Conservation (phyloP, 2,888 invertebrate genomes). For the Diloba caeruleocephala region DNA sequence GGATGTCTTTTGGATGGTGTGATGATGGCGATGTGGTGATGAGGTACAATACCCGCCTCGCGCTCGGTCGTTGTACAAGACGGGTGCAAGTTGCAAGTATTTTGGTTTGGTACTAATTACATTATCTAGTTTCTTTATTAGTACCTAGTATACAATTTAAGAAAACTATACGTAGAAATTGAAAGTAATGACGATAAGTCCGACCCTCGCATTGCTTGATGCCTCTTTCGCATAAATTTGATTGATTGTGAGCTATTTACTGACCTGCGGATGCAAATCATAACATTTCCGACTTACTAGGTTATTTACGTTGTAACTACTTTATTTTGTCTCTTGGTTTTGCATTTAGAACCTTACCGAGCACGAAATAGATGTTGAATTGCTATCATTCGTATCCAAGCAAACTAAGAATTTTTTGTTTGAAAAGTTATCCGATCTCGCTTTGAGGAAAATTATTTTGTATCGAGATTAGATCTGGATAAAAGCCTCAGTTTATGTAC, state of each 20-base stretch:
- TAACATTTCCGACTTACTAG: conserved; percentile 66
- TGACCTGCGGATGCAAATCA: conserved; percentile 68
- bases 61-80: too few species aligned
- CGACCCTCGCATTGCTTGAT: conserved; percentile 41
- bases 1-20: too few species aligned
- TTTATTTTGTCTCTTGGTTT: conserved; percentile 12
- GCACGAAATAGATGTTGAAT: conserved; percentile 20
- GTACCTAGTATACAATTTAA: too few species aligned
- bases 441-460: conserved; percentile 28
- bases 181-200: conserved; percentile 53
- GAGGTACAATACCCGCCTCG: too few species aligned
- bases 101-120: too few species aligned
- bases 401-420: conserved; percentile 6
- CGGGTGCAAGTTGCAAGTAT: too few species aligned
- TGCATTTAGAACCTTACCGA: conserved; percentile 13
- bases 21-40: too few species aligned
- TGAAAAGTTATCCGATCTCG: conserved; percentile 6
- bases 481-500: conserved; percentile 5
- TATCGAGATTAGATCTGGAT: conserved; percentile 13
- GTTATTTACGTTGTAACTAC: conserved; percentile 62
- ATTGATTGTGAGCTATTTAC: conserved; percentile 63
- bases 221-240: conserved; percentile 65
- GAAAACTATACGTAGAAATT: conserved; percentile 41
- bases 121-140: too few species aligned
- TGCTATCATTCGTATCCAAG: conserved; percentile 17